A percentile compares a stretch with the other conserved stretches of the same genome.
These are phyloP conservation scores for Entelurus aequoreus DNA, from an alignment of 2,113 vertebrate genomes.

Conservation along the genomic window DNA sequence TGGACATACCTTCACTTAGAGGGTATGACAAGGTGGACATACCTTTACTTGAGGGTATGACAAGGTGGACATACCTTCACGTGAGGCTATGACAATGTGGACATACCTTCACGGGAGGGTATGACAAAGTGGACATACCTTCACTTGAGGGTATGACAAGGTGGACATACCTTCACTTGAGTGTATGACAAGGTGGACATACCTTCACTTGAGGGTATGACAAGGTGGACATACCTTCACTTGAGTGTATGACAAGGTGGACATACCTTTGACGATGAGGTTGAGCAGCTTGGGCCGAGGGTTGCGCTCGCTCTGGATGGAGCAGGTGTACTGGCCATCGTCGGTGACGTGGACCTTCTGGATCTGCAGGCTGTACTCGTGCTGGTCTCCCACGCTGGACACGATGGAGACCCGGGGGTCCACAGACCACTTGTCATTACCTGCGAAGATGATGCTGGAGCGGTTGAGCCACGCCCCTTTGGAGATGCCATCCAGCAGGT, in stretches of 20 bases:
- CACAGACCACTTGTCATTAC: slow-evolving; percentile 94
- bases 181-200: too few species aligned
- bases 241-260: background rate
- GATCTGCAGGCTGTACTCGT: slow-evolving; percentile 98
- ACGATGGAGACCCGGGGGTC: slow-evolving; percentile 94
- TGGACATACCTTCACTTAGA: too few species aligned
- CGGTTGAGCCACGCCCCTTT: slow-evolving; percentile 99
- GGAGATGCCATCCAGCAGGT: slow-evolving; percentile 91
- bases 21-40: too few species aligned
- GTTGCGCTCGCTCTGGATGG: slow-evolving; percentile 91
- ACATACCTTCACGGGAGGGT: too few species aligned
- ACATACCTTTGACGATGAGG: slow-evolving; percentile 90
- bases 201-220: too few species aligned
- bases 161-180: too few species aligned
- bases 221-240: too few species aligned
- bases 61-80: too few species aligned
- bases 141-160: too few species aligned
- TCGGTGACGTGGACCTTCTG: slow-evolving; percentile 95
- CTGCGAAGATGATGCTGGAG: slow-evolving; percentile 96
- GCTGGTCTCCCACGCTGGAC: slow-evolving; percentile 78
- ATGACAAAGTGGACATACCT: too few species aligned
- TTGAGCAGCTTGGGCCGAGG: slow-evolving; percentile 89
- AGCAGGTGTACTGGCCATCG: slow-evolving; percentile 93
- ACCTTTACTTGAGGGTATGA: too few species aligned
- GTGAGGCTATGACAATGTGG: too few species aligned